These are phyloP conservation scores for Steatornis caripensis DNA, from an alignment of 2,113 vertebrate genomes.

Conservation along the genomic window DNA sequence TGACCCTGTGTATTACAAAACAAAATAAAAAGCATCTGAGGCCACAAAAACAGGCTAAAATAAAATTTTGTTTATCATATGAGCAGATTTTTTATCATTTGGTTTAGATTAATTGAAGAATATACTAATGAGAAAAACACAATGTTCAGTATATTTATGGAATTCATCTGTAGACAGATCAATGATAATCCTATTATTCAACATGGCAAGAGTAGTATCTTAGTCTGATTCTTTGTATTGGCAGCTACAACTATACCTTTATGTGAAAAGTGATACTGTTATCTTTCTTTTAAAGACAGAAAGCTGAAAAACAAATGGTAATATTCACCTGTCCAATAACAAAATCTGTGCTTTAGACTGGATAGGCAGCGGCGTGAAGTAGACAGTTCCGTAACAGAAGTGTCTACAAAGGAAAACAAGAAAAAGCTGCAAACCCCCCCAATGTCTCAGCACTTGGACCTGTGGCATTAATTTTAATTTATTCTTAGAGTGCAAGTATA, in stretches of 20 bases:
- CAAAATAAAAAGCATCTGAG: background rate
- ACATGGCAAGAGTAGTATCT: background rate
- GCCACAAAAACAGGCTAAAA: background rate
- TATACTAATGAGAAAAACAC: background rate
- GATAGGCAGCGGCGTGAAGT: background rate
- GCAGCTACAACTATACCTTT: background rate
- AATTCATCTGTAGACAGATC: background rate
- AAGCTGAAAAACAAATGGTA: background rate
- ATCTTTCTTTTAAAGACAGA: background rate
- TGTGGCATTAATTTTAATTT: background rate
- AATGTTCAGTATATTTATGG: fast-evolving
- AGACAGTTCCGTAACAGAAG: background rate
- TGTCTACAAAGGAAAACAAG: background rate
- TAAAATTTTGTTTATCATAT: background rate
- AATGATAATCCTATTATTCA: background rate
- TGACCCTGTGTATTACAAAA: background rate
- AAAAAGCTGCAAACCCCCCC: background rate
- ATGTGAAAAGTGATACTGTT: background rate
- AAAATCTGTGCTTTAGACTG: background rate
- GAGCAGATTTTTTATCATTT: background rate
- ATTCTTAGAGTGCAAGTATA: background rate
- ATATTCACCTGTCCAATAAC: background rate
- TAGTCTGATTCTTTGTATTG: background rate
- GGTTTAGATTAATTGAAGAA: background rate
- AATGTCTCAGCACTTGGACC: background rate